Evolutionary conservation across 2,888 invertebrate species (phyloP), one percentile per base, ranked within the genome.

Genomic region (Volucella inflata): DNA sequence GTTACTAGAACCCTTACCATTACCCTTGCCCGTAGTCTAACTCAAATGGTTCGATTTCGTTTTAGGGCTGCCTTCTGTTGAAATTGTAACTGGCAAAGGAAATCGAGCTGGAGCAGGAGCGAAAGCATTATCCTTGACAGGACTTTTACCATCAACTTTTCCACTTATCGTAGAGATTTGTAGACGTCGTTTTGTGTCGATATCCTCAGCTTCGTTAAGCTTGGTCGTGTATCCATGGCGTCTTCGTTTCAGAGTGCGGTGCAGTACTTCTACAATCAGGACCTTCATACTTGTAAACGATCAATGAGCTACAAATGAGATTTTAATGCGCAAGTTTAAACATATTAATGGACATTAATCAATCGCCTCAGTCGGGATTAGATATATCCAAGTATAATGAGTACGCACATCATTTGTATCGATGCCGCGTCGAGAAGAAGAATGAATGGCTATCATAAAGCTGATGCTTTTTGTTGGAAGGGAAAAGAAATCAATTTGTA

Each of bases 141-240:
- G 62, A 67, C n/a, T 50, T 76, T 71, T 71, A 12, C 59, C 50
- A 79, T 75, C 44, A 75, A 78, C 72, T 83, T 74, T 70, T 83
- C 68, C 60, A 79, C 79, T 84, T 84, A 84, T 71, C 79, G 70
- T 30, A 30, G 51, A 67, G 74, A 84, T 71, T 84, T 79, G 59
- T 71, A 70, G 65, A 14, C 65, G 74, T 64, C 62, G 51, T 77
- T 68, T 55, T 10, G 46, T 51, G 50, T 68, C 59, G 42, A n/a
- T 40, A 42, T 42, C 16, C 48, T 46, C n/a, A 48, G 10, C 16
- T 11, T 40, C 55, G 14, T 30, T n/a, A 21, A 50, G 21, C 16
- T 67, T 53, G 59, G 14, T 14, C 55, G 46, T 55, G 57, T 36
- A 30, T n/a, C 14, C 48, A 6, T 48, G 8, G 11, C 3, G 14